phyloP scores from a whole-genome alignment of 2,113 vertebrate species.

The Puma concolor region DNA sequence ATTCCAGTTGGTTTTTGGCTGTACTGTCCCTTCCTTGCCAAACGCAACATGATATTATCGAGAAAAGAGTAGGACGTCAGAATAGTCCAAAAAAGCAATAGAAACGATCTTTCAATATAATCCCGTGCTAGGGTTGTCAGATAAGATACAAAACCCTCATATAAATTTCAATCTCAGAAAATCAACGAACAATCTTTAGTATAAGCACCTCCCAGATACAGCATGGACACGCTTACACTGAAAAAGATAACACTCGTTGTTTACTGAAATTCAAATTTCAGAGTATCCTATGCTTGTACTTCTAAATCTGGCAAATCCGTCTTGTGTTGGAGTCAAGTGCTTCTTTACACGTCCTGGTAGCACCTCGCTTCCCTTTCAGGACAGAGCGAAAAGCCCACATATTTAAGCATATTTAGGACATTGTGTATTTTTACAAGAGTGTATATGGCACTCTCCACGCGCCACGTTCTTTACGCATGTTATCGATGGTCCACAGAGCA shows the following conservation, averaged over 20 bases:
- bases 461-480: accelerated
- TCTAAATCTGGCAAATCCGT: too few species aligned
- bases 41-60: background rate
- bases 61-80: background rate
- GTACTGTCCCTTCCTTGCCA: too few species aligned
- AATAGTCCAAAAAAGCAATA: background rate
- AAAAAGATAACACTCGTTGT: background rate
- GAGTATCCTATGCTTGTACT: background rate
- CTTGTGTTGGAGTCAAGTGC: background rate
- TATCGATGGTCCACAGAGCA: background rate
- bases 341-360: background rate
- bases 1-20: background rate
- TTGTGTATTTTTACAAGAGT: background rate
- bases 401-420: background rate
- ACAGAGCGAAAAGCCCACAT: accelerated
- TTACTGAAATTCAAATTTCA: background rate
- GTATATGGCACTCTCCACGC: accelerated
- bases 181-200: background rate
- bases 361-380: background rate
- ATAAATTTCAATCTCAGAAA: background rate
- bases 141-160: background rate
- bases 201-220: background rate
- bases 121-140: background rate
- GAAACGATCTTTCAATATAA: background rate
- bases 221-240: background rate